A percentile compares a stretch with the other conserved stretches of the same genome.
These are phyloP conservation scores for Meleagris gallopavo DNA, from an alignment of 2,113 vertebrate species.

Conservation along the genomic window DNA sequence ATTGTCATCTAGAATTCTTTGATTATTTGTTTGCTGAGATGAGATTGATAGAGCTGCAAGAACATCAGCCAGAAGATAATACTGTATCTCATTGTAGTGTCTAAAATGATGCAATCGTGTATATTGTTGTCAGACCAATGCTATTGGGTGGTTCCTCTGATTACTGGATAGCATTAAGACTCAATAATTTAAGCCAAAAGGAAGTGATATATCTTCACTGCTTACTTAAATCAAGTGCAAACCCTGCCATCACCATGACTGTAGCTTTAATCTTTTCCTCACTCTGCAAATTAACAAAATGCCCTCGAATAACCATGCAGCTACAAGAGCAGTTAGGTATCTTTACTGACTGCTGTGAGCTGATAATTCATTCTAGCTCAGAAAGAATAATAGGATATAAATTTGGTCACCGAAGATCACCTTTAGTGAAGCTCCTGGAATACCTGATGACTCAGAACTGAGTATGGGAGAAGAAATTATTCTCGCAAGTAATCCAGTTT, in stretches of 20 bases:
- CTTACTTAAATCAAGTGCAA: background rate
- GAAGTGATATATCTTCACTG: background rate
- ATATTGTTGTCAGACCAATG: background rate
- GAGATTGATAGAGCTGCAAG: background rate
- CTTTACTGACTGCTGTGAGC: background rate
- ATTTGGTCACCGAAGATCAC: background rate
- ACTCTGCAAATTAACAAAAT: background rate
- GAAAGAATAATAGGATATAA: background rate
- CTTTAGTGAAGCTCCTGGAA: background rate
- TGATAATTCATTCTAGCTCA: constrained; percentile 5
- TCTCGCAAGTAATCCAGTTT: background rate
- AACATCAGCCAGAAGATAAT: background rate
- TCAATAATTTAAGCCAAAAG: background rate
- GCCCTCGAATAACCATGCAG: background rate
- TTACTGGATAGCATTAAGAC: background rate
- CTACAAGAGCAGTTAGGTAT: background rate
- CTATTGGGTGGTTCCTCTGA: background rate
- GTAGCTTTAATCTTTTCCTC: background rate
- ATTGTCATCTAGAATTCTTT: background rate
- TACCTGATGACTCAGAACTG: background rate
- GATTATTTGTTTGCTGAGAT: background rate
- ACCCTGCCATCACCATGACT: background rate
- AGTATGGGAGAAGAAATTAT: background rate
- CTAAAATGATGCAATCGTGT: background rate
- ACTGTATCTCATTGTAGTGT: background rate